These are phyloP conservation scores for Isotomurus palustris DNA, from an alignment of 2,888 invertebrate species.

Conservation along the genomic window DNA sequence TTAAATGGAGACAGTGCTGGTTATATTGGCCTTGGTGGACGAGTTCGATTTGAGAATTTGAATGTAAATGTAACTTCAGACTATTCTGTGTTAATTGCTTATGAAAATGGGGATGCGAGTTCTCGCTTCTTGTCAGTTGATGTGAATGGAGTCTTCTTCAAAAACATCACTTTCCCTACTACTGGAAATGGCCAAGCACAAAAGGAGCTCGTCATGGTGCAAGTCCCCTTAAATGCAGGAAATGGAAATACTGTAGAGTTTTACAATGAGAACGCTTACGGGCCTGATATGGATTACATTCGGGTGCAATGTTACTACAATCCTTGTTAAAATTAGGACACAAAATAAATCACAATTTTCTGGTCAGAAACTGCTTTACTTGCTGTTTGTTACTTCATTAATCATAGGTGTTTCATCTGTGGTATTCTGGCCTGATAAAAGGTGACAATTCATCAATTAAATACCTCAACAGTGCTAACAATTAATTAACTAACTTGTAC, in stretches of 20 bases:
- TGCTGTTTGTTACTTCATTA: too few relatives aligned
- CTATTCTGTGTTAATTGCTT: slow-evolving; percentile 13
- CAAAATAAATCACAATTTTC: too few relatives aligned
- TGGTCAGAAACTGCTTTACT: too few relatives aligned
- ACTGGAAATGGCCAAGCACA: slow-evolving; percentile 8
- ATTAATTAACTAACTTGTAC: too few relatives aligned
- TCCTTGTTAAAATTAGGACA: too few relatives aligned
- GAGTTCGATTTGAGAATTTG: neutral
- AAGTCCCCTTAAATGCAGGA: neutral
- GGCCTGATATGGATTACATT: slow-evolving; percentile 12
- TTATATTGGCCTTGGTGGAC: slow-evolving; percentile 13
- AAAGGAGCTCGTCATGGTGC: slow-evolving; percentile 18
- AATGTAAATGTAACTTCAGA: neutral
- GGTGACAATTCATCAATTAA: too few relatives aligned
- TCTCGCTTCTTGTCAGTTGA: slow-evolving; percentile 1
- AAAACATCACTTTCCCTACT: slow-evolving; percentile 14
- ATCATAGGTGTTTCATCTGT: too few relatives aligned
- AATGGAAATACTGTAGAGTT: slow-evolving; percentile 3
- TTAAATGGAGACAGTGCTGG: slow-evolving; percentile 9
- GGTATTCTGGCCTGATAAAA: too few relatives aligned
- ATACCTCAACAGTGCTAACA: too few relatives aligned
- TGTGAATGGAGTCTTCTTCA: slow-evolving; percentile 5
- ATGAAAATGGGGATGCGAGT: slow-evolving; percentile 17
- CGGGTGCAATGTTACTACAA: slow-evolving; percentile 1
- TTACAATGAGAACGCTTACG: slow-evolving; percentile 10